Base-by-base conservation (phyloP, 2,113 vertebrate genomes). In the Thalassoma bifasciatum region DNA sequence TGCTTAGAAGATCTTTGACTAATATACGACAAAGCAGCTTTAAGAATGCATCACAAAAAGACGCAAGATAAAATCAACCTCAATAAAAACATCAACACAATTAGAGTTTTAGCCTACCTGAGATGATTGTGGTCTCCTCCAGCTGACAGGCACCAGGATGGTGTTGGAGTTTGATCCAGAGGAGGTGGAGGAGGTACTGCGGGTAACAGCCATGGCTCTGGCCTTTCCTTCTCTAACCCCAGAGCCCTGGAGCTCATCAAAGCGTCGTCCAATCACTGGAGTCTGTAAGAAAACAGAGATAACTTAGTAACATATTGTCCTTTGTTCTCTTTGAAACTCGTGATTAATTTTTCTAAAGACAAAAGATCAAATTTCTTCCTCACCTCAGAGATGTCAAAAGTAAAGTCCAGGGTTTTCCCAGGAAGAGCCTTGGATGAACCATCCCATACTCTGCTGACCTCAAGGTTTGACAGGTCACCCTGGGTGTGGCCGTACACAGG, bases 381-480 rank as follows among this genome's bases (percentile, higher is more conserved):
- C 86, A 98, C 98, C 96, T 99, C 97, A 21, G 98, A 98, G 79
- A 99, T 98, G 90, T 99, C 98, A 66, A 99, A 99, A 72, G 97
- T 97, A 76, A 99, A 99, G 77, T 99, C 98, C 75, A 99, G 90
- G 2, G 97, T 99, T 90, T 99, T 99, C 26, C 98, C 98, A 1
- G 98, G 98, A 24, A 99, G 92, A 46, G 97, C 98, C 86, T 99
- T 99, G 21, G 97, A 96, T 2, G 97, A 95, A 23, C 95, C 96
- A 5, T 96, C 97, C 98, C 97, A 98, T 24, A 97, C 95, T 22
- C 96, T 94, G 88, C 97, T 97, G 77, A 98, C 95, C 85, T 99
- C 98, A 61, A 98, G 92, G 91, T 98, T 97, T 67, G 96, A 96
- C 54, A 98, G 93, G 75, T 99, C 98, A 0, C 94, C 94, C 52